Evolutionary conservation across 1,140 invertebrate genomes (phyloP).

Genomic region (Bombus cullumanus): DNA sequence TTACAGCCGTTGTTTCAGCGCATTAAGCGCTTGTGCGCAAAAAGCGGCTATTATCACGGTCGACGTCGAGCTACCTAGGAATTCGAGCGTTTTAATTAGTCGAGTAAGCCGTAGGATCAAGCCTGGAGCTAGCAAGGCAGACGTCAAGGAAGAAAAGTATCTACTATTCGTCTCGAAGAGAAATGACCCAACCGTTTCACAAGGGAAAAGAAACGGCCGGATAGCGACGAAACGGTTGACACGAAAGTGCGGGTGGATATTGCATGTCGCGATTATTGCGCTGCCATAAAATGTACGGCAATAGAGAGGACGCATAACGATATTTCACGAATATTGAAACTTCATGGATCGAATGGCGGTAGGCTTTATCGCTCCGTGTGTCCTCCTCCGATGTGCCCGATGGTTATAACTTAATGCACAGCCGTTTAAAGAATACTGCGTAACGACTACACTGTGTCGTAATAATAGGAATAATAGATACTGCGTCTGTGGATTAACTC

Average conservation of each 20-base stretch:
- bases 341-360: neutral
- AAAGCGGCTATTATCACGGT: neutral
- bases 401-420: neutral
- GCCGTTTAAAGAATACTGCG: neutral
- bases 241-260: constrained; percentile 49
- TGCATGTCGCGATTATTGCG: constrained; percentile 53
- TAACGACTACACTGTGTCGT: neutral
- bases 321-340: constrained; percentile 14
- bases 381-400: neutral
- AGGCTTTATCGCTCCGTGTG: neutral
- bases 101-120: neutral
- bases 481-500: neutral
- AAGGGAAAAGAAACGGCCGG: neutral
- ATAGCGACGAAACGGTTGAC: constrained; percentile 27
- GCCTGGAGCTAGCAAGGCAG: neutral
- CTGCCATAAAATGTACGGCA: constrained; percentile 42
- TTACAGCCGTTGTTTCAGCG: neutral
- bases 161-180: neutral
- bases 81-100: constrained; percentile 26
- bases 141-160: neutral
- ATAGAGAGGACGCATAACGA: constrained; percentile 45
- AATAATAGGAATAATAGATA: neutral
- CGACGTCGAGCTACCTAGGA: neutral
- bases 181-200: neutral
- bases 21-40: neutral